These are phyloP conservation scores for Microcebus tavaratra DNA, from an alignment of 2,113 vertebrate genomes.

Conservation along the genomic window DNA sequence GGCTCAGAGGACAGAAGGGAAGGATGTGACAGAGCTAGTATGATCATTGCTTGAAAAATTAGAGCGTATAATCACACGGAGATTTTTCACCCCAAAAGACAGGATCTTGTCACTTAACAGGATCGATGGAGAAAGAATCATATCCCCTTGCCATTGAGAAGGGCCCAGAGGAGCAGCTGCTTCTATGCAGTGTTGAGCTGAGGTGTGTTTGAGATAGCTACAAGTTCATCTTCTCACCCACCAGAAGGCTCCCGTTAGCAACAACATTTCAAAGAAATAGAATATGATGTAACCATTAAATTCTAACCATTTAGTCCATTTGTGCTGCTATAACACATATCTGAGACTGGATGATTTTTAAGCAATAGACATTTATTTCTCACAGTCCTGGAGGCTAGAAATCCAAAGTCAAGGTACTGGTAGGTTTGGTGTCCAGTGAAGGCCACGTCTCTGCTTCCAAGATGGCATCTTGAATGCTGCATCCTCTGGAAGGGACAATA, in stretches of 20 bases:
- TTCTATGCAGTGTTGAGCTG: background rate
- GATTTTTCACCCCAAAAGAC: slow-evolving; percentile 58
- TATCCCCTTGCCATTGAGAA: background rate
- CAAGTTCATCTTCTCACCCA: background rate
- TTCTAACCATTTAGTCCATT: background rate
- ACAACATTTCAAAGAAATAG: background rate
- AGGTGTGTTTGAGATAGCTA: background rate
- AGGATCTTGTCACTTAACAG: slow-evolving; percentile 58
- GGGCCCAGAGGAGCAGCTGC: background rate
- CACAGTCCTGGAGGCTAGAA: background rate
- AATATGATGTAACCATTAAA: background rate
- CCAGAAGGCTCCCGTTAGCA: background rate
- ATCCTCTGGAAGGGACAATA: background rate
- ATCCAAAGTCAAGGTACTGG: background rate
- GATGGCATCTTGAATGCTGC: background rate
- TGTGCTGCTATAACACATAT: background rate
- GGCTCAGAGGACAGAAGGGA: slow-evolving; percentile 33
- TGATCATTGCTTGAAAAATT: slow-evolving; percentile 57
- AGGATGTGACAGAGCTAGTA: slow-evolving; percentile 53
- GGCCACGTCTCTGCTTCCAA: background rate
- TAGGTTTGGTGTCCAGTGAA: background rate
- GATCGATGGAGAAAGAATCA: slow-evolving; percentile 37
- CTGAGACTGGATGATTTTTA: background rate
- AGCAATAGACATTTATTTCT: background rate
- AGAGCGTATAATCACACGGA: slow-evolving; percentile 25